These are phyloP conservation scores for Onychostoma macrolepis DNA, from an alignment of 2,113 vertebrate species.

Conservation along the genomic window DNA sequence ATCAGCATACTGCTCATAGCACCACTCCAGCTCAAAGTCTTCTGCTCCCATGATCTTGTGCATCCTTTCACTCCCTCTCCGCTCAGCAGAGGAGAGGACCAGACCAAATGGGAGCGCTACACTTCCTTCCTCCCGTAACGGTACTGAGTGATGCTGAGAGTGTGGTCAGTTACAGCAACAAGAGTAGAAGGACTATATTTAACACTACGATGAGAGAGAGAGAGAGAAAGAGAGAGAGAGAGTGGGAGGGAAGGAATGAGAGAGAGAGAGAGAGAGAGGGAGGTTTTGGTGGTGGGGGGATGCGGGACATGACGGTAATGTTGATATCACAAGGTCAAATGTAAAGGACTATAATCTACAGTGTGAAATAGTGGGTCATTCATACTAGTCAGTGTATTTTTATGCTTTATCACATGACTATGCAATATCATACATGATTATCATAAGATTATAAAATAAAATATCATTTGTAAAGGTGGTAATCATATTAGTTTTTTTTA, in stretches of 20 bases:
- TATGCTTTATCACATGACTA: background rate
- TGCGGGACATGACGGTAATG: background rate
- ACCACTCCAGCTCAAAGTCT: conserved; percentile 84
- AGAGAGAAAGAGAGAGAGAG: conserved; percentile 37
- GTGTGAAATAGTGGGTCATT: background rate
- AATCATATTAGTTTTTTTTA: background rate
- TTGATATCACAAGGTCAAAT: conserved; percentile 22
- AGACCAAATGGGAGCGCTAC: conserved; percentile 52
- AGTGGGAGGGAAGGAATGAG: conserved; percentile 26
- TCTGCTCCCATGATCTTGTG: conserved; percentile 83
- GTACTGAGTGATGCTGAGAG: background rate
- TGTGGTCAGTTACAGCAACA: conserved; percentile 21
- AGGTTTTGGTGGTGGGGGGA: background rate
- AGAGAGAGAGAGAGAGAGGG: background rate
- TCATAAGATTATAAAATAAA: background rate
- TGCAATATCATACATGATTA: background rate
- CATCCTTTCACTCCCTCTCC: conserved; percentile 79
- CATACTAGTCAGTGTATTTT: background rate
- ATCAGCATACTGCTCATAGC: conserved; percentile 81
- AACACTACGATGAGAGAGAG: conserved; percentile 40
- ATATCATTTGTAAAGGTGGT: background rate
- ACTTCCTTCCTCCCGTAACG: background rate
- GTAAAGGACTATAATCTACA: conserved; percentile 2
- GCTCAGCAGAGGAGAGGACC: conserved; percentile 60
- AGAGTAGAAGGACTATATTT: conserved; percentile 1